A percentile compares a stretch with the other conserved stretches of the same genome.
Conservation (phyloP, 2,888 invertebrate species). For the Drosophila tanythrix region DNA sequence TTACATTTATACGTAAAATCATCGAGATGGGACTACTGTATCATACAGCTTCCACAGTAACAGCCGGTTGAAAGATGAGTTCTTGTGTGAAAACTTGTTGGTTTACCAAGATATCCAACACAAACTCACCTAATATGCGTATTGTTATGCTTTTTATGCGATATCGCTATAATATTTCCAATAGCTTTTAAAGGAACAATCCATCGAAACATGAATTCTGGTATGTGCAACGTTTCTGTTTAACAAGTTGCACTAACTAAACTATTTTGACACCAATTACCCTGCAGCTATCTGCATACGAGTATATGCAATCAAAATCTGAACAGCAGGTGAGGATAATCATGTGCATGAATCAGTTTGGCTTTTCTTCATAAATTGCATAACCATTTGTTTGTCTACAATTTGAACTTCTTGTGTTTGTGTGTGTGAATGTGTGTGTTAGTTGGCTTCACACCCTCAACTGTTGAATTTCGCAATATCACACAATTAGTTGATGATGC, state of each 20-base stretch:
- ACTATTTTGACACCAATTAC: neutral
- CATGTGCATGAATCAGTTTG: slow-evolving; percentile 26
- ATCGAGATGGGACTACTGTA: neutral
- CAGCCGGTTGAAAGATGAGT: neutral
- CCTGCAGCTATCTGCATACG: neutral
- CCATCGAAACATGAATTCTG: neutral
- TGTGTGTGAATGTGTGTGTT: neutral
- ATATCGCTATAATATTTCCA: neutral
- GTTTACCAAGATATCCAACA: neutral
- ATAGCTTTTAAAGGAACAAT: neutral
- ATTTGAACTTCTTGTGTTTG: slow-evolving; percentile 15
- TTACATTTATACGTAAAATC: accelerated
- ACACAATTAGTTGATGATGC: slow-evolving; percentile 57
- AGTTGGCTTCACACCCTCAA: slow-evolving; percentile 50
- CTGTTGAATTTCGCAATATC: slow-evolving; percentile 57
- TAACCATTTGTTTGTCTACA: slow-evolving; percentile 11
- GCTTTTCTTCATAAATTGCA: slow-evolving; percentile 27
- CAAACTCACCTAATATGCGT: neutral
- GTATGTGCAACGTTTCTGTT: neutral
- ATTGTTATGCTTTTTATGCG: neutral
- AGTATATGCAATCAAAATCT: neutral
- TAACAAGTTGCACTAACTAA: neutral
- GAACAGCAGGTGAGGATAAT: slow-evolving; percentile 34
- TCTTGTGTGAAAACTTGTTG: neutral
- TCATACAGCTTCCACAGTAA: neutral